These are phyloP conservation scores for Hassar affinis DNA, from an alignment of 2,113 vertebrate species.

Conservation along the genomic window DNA sequence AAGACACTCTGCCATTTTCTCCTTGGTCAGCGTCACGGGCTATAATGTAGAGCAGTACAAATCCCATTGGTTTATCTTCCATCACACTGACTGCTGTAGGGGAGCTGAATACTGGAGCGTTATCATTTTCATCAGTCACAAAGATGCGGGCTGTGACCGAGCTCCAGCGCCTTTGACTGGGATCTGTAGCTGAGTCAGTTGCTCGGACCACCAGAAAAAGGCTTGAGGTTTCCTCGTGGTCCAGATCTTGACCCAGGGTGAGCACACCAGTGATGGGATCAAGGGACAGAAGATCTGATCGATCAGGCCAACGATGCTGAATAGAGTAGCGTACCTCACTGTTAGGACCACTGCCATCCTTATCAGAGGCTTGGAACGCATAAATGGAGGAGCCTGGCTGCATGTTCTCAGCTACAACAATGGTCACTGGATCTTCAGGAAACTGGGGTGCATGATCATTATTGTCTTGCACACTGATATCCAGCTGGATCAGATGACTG, in stretches of 20 bases:
- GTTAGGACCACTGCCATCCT: conserved; percentile 89
- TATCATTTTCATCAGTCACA: conserved; percentile 91
- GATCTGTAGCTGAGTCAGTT: conserved; percentile 79
- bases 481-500: conserved; percentile 82
- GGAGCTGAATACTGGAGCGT: conserved; percentile 80
- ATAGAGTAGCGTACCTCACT: conserved; percentile 87
- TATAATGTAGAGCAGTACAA: conserved; percentile 83
- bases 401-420: conserved; percentile 84
- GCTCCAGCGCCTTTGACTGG: conserved; percentile 78
- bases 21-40: conserved; percentile 87
- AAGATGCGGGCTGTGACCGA: conserved; percentile 86
- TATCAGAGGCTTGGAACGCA: conserved; percentile 86
- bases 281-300: conserved; percentile 71
- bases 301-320: conserved; percentile 75
- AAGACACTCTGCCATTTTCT: conserved; percentile 87
- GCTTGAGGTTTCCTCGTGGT: conserved; percentile 80
- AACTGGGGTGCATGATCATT: conserved; percentile 91
- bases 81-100: conserved; percentile 79
- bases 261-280: conserved; percentile 82
- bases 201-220: conserved; percentile 87
- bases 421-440: conserved; percentile 86
- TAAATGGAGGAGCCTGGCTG: conserved; percentile 77
- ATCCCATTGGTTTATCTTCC: conserved; percentile 88
- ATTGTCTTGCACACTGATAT: conserved; percentile 86
- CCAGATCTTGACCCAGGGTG: conserved; percentile 75